phyloP scores from a whole-genome alignment of 2,888 invertebrate species.

The Drosophila formosana region DNA sequence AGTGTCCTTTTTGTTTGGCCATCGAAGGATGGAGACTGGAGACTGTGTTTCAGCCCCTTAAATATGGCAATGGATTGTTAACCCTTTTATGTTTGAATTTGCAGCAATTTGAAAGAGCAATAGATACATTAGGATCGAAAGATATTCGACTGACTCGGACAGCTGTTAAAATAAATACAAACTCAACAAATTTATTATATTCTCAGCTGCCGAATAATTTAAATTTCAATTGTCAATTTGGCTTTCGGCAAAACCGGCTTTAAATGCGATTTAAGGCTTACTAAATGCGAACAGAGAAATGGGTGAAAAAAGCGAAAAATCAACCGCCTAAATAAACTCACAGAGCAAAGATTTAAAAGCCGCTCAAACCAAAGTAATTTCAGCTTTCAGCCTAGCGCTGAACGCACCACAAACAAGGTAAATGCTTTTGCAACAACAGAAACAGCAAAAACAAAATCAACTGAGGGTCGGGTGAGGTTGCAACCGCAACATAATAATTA shows the following conservation, averaged over 20 bases:
- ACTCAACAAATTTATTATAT: background rate
- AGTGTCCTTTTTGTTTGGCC: conserved; percentile 60
- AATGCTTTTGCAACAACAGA: conserved; percentile 73
- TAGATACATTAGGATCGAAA: conserved; percentile 31
- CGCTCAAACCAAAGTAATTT: conserved; percentile 74
- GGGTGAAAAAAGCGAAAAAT: conserved; percentile 36
- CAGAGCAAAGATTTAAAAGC: conserved; percentile 82
- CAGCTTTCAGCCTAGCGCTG: conserved; percentile 62
- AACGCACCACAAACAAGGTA: conserved; percentile 76
- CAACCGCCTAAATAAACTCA: conserved; percentile 78
- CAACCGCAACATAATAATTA: conserved; percentile 81
- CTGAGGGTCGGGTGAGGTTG: conserved; percentile 47
- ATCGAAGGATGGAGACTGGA: conserved; percentile 26
- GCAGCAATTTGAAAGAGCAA: conserved; percentile 27
- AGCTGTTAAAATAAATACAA: background rate
- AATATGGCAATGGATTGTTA: conserved; percentile 42
- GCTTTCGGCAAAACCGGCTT: conserved; percentile 1
- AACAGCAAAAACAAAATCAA: conserved; percentile 60
- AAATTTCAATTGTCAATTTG: background rate
- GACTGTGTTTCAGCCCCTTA: conserved; percentile 4
- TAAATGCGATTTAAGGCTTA: conserved; percentile 46
- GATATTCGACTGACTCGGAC: background rate
- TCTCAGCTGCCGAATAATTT: background rate
- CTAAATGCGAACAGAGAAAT: background rate
- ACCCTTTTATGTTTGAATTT: conserved; percentile 55